Conservation (phyloP, 2,797 vertebrate species). For the Schizothorax lantsangensis region DNA sequence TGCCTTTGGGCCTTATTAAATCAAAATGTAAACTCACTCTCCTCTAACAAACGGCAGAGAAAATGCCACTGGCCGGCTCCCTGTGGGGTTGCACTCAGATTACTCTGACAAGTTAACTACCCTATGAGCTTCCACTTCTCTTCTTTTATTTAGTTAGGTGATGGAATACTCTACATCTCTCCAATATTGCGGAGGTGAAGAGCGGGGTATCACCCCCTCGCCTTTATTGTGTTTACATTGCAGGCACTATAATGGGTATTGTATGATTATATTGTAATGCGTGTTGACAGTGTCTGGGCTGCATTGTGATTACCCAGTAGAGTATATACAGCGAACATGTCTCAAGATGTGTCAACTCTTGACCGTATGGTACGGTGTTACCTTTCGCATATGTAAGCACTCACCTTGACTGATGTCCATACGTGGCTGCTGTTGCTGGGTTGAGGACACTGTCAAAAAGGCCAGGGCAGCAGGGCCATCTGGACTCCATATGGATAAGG, state of each 20-base stretch:
- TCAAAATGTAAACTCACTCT: constrained; percentile 78
- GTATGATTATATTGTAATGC: constrained; percentile 36
- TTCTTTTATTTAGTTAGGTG: constrained; percentile 56
- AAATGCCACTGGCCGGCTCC: constrained; percentile 73
- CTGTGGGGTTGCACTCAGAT: constrained; percentile 67
- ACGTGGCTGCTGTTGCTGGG: constrained; percentile 36
- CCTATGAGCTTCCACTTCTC: constrained; percentile 64
- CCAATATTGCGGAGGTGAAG: constrained; percentile 8
- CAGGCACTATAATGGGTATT: constrained; percentile 33
- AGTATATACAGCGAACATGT: not conserved
- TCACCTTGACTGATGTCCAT: constrained; percentile 48
- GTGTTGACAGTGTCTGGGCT: not conserved
- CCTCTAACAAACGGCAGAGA: constrained; percentile 74
- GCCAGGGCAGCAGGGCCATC: constrained; percentile 75
- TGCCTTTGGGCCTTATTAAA: constrained; percentile 80
- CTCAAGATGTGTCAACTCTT: not conserved
- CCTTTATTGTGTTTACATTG: constrained; percentile 50
- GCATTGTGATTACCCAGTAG: not conserved
- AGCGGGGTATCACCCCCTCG: not conserved
- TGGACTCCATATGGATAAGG: constrained; percentile 75
- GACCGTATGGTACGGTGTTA: constrained; percentile 8
- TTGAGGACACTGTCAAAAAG: constrained; percentile 73
- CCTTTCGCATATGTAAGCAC: constrained; percentile 30
- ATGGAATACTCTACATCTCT: constrained; percentile 39
- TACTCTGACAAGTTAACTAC: constrained; percentile 74